Evolutionary conservation across 2,797 vertebrate genomes (phyloP).

Genomic region (Macroramphosus scolopax): DNA sequence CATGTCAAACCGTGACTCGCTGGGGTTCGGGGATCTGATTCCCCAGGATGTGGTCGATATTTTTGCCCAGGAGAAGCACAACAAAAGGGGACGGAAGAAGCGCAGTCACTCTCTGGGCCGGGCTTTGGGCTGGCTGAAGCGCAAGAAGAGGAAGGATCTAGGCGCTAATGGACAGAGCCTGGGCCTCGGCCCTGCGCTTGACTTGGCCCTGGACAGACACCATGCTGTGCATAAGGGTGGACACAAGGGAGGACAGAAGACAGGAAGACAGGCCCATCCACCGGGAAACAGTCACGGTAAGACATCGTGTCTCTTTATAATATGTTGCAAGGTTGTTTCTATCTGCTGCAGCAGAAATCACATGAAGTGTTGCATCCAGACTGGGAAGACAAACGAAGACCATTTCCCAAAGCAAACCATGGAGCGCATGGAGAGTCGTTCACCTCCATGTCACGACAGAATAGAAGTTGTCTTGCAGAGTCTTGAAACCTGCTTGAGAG

Average conservation of each 20-base stretch:
- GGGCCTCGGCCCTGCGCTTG: conserved; percentile 61
- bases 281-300: conserved; percentile 65
- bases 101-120: conserved; percentile 80
- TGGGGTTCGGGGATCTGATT: conserved; percentile 77
- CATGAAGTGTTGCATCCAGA: too few relatives aligned
- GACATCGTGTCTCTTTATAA: too few relatives aligned
- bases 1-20: conserved; percentile 79
- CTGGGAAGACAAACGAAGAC: too few relatives aligned
- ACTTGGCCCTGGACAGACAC: conserved; percentile 63
- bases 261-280: conserved; percentile 47
- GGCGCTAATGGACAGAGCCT: conserved; percentile 30
- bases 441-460: too few relatives aligned
- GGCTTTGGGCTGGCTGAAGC: conserved; percentile 88
- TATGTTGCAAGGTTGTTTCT: too few relatives aligned
- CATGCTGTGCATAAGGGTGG: conserved; percentile 45
- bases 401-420: too few relatives aligned
- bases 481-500: too few relatives aligned
- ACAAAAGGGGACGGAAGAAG: conserved; percentile 71
- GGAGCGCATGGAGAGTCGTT: too few relatives aligned
- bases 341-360: too few relatives aligned
- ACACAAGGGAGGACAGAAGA: conserved; percentile 61
- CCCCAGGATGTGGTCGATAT: conserved; percentile 79
- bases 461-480: too few relatives aligned
- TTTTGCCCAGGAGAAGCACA: conserved; percentile 72
- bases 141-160: conserved; percentile 77